Evolutionary conservation across 2,113 vertebrate species (phyloP), one percentile per base, ranked within the genome.

Genomic region (Coreoperca whiteheadi): DNA sequence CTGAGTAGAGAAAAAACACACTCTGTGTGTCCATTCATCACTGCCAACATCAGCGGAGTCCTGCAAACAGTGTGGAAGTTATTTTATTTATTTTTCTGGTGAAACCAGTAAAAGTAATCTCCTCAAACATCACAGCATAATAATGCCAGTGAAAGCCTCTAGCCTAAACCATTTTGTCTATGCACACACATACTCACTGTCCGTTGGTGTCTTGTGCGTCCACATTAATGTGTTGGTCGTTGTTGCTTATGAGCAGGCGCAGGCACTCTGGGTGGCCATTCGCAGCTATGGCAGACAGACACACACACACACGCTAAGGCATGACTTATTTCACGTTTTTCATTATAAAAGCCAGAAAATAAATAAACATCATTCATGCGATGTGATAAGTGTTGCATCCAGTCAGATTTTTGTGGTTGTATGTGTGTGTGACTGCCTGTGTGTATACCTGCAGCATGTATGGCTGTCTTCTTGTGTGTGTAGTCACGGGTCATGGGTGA

Each of bases 201-300:
- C 97, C 96, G 70, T 96, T 98, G 94, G 95, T 95, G 91, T 99
- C 98, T 81, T 97, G 97, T 93, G 97, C 96, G 48, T 99, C 97
- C 87, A 99, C 95, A 43, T 97, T 96, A 74, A 97, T 96, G 81
- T 96, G 96, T 82, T 96, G 97, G 77, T 97, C 95, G 64, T 97
- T 96, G 93, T 97, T 97, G 94, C 96, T 96, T 94, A 99, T 95
- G 87, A 99, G 94, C 2, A 99, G 95, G 80, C 97, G 96, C 89
- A 99, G 96, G 91, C 98, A 99, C 93, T 99, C 98, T 1, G 96
- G 96, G 93, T 99, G 97, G 87, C 98, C 98, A 81, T 99, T 99
- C 76, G 96, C 97, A 89, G 98, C 98, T 99, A 32, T 25, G 20
- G 56, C 51, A 83, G 23, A 88, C 56, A 87, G 10, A 70, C 1